phyloP scores from a whole-genome alignment of 2,797 vertebrate species.

The Danio choprae region DNA sequence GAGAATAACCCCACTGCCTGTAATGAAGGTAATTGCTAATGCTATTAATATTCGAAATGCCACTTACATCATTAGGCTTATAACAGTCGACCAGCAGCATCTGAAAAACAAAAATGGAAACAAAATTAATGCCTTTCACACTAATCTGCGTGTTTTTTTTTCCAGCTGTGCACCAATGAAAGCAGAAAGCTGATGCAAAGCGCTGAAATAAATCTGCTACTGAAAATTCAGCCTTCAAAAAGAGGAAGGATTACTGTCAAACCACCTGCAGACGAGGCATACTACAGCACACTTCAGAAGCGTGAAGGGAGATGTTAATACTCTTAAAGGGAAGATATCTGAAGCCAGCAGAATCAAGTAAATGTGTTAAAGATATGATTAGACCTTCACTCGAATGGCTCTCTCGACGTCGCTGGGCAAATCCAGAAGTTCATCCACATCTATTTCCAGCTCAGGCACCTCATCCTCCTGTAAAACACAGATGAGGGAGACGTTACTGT shows the following conservation, averaged over 20 bases:
- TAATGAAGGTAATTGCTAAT: slow-evolving; percentile 13
- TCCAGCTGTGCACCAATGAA: slow-evolving; percentile 3
- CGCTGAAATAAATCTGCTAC: slow-evolving; percentile 19
- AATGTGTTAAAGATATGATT: slow-evolving; percentile 13
- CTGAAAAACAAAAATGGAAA: slow-evolving; percentile 60
- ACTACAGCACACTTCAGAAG: not conserved
- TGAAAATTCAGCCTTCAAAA: not conserved
- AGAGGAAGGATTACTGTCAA: slow-evolving; percentile 30
- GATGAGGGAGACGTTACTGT: slow-evolving; percentile 8
- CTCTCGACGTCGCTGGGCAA: slow-evolving; percentile 79
- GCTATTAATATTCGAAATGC: slow-evolving; percentile 17
- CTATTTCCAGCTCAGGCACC: slow-evolving; percentile 84
- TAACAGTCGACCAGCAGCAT: slow-evolving; percentile 83
- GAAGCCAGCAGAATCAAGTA: slow-evolving; percentile 13
- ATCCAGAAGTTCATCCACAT: slow-evolving; percentile 83
- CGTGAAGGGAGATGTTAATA: not conserved
- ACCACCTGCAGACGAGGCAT: slow-evolving; percentile 19
- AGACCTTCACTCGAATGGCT: slow-evolving; percentile 81
- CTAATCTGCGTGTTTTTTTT: not conserved
- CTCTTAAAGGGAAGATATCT: slow-evolving; percentile 28
- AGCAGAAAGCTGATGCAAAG: not conserved
- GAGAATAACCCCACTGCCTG: slow-evolving; percentile 4
- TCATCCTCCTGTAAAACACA: slow-evolving; percentile 78
- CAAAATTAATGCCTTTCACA: slow-evolving; percentile 10
- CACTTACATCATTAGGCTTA: slow-evolving; percentile 83